Evolutionary conservation across 2,888 invertebrate species (phyloP), one percentile per base, ranked within the genome.

Genomic region (Pseudanteris insignis): DNA sequence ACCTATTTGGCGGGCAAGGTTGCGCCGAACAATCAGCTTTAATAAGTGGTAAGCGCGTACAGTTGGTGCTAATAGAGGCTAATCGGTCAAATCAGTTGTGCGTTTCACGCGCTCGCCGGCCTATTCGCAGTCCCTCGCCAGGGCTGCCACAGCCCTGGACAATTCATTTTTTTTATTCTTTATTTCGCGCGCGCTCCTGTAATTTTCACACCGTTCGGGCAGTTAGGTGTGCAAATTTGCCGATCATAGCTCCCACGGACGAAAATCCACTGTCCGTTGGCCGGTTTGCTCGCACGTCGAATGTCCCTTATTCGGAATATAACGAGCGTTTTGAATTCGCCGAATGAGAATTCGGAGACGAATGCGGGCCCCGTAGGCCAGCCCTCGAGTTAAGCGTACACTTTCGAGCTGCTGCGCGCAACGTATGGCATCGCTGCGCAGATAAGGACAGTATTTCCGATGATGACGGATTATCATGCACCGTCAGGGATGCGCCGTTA

Each of bases 131-230:
- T 18, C 41, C 41, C 21, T 44, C 47, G 15, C 25, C 24, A 18
- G 65, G 55, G 53, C 60, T 55, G 61, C 59, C 53, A 64, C 66
- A 59, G 59, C 58, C 38, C 32, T 65, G 46, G 55, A 66, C 67
- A 62, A 59, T 54, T 65, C 53, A 59, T 61, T 67, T 67, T 18
- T 18, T 18, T 18, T 18, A 4, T 18, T 18, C 18, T 18, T 6
- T 18, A 4, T 18, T 18, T 18, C 6, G 3, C 6, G 3, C 18
- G 6, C 18, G 6, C 63, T 69, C 65, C 73, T 72, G 71, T 73
- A 78, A 78, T 78, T 78, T 78, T 75, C 76, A 75, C 77, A 69
- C 76, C 74, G 74, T 77, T 73, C 70, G 68, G n/a, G 64, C 68
- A 69, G 68, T 72, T 69, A 68, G 68, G 68, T 66, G 73, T 72